A percentile compares a stretch with the other conserved stretches of the same genome.
phyloP scores from a whole-genome alignment of 2,888 invertebrate genomes.

The Morpho helenor region DNA sequence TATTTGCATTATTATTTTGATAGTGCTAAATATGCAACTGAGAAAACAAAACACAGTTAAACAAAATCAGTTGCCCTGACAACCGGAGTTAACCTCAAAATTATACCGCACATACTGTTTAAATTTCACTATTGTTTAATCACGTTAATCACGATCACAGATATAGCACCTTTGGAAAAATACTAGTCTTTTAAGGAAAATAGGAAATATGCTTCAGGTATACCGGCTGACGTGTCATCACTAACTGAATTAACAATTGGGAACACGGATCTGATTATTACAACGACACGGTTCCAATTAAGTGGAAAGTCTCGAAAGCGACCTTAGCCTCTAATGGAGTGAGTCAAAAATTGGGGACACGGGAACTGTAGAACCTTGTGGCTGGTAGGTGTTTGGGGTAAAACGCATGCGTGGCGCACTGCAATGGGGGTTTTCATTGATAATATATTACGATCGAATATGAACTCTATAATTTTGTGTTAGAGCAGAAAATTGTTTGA shows the following conservation, averaged over 20 bases:
- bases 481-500: constrained; percentile 31
- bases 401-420: constrained; percentile 60
- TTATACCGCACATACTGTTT: constrained; percentile 26
- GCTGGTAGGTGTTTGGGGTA: constrained; percentile 43
- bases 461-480: constrained; percentile 33
- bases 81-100: constrained; percentile 34
- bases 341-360: constrained; percentile 34
- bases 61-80: constrained; percentile 39
- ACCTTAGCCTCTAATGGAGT: constrained; percentile 47
- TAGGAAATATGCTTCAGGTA: constrained; percentile 40
- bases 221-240: constrained; percentile 51
- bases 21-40: not conserved
- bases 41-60: constrained; percentile 9
- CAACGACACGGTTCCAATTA: constrained; percentile 49
- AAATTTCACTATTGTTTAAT: constrained; percentile 2
- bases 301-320: constrained; percentile 37
- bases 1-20: too few relatives aligned
- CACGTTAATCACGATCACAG: constrained; percentile 27
- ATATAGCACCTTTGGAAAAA: constrained; percentile 19
- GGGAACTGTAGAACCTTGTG: constrained; percentile 34
- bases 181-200: constrained; percentile 12
- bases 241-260: constrained; percentile 73
- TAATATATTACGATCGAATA: constrained; percentile 26
- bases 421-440: constrained; percentile 43
- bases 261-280: constrained; percentile 69